Base-by-base conservation (phyloP, 2,113 vertebrate species). In the Rostratula benghalensis region DNA sequence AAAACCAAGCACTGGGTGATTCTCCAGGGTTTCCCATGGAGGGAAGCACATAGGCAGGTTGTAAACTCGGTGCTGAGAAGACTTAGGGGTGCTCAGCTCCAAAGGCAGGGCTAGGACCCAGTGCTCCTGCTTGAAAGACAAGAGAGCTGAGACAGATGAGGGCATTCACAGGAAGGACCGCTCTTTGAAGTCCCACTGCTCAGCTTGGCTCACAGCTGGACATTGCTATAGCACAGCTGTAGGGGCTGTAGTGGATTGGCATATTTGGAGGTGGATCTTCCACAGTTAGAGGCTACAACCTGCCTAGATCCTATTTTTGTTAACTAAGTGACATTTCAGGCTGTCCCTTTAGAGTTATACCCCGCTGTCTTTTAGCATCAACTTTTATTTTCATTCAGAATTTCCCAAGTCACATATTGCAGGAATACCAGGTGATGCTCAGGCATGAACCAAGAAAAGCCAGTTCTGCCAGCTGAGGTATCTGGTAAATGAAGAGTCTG, bases 281-380 rank as follows among this genome's bases (percentile, higher is more conserved):
- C 4, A 3, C 68, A 71, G 18, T 53, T n/a, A 69, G 33, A 27
- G 68, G 13, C 35, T 76, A 17, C 23, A 75, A 16, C 5, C 21
- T 79, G 9, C 6, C 30, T n/a, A 83, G 41, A 45, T 73, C 0
- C 0, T 43, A 53, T 8, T 82, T 84, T 27, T 64, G 10, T 50
- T 56, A 51, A 16, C 24, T 50, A 63, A 67, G 30, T 24, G 18
- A 64, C 27, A 51, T 43, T 68, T 64, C 53, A 46, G 11, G 4
- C 84, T 84, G 75, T 87, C 6, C 27, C 27, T 89, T 86, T 15
- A 48, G 6, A 46, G 6, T 37, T 96, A 37, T 24, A 73, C 4
- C 39, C 22, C 1, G 1, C 10, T 71, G 5, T 48, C 43, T 57
- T 4, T 60, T 39, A 51, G 4, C 30, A 41, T 48, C 27, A 56